Conservation (phyloP, 1,140 invertebrate species). For the Mycetomoellerius zeteki region DNA sequence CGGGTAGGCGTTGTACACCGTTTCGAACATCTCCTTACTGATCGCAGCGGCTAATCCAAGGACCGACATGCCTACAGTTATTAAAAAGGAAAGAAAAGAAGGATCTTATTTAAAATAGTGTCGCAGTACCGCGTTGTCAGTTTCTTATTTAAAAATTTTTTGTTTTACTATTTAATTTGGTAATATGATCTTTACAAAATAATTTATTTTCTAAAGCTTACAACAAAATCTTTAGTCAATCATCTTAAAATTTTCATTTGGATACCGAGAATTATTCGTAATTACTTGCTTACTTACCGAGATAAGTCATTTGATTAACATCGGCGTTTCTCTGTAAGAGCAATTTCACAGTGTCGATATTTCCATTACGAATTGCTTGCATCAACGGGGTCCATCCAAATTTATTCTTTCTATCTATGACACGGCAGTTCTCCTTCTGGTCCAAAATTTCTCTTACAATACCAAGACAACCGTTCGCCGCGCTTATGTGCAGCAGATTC, state of each 20-base stretch:
- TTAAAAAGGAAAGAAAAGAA: not conserved
- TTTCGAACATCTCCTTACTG: slow-evolving; percentile 80
- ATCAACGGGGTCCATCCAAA: slow-evolving; percentile 88
- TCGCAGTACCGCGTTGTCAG: not conserved
- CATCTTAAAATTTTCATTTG: not conserved
- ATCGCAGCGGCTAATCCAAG: slow-evolving; percentile 81
- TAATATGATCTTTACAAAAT: not conserved
- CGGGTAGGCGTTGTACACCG: slow-evolving; percentile 78
- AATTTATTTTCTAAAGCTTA: not conserved
- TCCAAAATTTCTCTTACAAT: slow-evolving; percentile 79
- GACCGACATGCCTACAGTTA: slow-evolving; percentile 79
- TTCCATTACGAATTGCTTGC: slow-evolving; percentile 86
- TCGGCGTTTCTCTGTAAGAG: slow-evolving; percentile 83
- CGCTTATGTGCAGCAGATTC: slow-evolving; percentile 82
- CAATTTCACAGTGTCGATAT: slow-evolving; percentile 83
- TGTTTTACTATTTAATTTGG: not conserved
- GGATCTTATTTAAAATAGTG: not conserved
- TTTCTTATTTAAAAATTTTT: not conserved
- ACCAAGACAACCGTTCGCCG: slow-evolving; percentile 79
- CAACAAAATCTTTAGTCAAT: not conserved
- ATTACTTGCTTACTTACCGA: slow-evolving; percentile 79
- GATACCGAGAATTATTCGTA: not conserved
- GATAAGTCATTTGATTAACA: slow-evolving; percentile 84
- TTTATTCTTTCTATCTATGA: slow-evolving; percentile 83
- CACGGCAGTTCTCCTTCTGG: slow-evolving; percentile 54